Percentiles rank a stretch among this genome's conserved stretches.
These are phyloP conservation scores for Drosophila emarginata DNA, from an alignment of 2,888 invertebrate species.

Conservation along the genomic window DNA sequence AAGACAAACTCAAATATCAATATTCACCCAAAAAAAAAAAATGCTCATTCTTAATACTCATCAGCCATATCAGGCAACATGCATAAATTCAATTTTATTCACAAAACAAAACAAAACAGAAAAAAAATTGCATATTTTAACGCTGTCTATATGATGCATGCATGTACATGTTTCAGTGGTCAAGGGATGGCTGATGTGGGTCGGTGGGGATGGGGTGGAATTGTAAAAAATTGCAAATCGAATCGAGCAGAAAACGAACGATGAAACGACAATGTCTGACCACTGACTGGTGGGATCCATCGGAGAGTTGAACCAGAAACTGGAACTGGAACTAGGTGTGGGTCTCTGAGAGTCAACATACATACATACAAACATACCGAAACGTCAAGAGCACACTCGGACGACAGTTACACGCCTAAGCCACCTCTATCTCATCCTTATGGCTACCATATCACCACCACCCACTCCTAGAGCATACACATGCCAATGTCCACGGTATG, in stretches of 20 bases:
- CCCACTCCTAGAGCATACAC: constrained; percentile 5
- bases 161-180: constrained; percentile 10
- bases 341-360: background rate
- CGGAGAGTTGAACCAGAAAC: no score
- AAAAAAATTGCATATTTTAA: constrained; percentile 65
- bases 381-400: constrained; percentile 74
- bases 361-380: constrained; percentile 55
- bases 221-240: constrained; percentile 76
- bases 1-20: background rate
- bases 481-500: constrained; percentile 65
- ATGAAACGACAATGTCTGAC: background rate
- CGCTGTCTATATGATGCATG: constrained; percentile 55
- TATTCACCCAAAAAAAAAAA: background rate
- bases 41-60: background rate
- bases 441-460: background rate
- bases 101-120: constrained; percentile 35
- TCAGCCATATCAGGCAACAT: constrained; percentile 43
- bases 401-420: constrained; percentile 71
- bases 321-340: background rate
- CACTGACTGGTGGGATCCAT: no score
- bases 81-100: constrained; percentile 72
- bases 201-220: no score
- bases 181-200: constrained; percentile 10
- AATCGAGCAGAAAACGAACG: constrained; percentile 60
- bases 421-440: constrained; percentile 24